phyloP scores from a whole-genome alignment of 2,888 invertebrate species.

The Agrochola macilenta region DNA sequence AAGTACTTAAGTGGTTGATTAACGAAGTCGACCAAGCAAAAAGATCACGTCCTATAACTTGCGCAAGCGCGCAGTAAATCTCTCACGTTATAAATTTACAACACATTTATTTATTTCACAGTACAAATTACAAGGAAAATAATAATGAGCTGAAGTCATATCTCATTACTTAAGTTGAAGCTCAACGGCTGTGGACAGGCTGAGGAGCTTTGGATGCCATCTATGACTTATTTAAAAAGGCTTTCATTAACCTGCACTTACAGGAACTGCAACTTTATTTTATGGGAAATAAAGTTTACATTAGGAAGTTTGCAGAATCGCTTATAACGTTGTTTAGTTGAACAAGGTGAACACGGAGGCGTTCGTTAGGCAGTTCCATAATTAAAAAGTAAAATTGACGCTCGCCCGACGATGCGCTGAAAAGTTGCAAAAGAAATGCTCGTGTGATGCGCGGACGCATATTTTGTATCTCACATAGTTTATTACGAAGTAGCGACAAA shows the following conservation, averaged over 20 bases:
- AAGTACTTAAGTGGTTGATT: slow-evolving; percentile 67
- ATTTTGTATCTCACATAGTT: slow-evolving; percentile 57
- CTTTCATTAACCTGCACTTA: slow-evolving; percentile 59
- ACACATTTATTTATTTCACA: slow-evolving; percentile 80
- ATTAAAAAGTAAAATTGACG: slow-evolving; percentile 83
- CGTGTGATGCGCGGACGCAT: slow-evolving; percentile 73
- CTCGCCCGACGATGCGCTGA: slow-evolving; percentile 78
- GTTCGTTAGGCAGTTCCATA: slow-evolving; percentile 86
- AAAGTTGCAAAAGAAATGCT: slow-evolving; percentile 76
- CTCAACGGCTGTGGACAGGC: slow-evolving; percentile 84
- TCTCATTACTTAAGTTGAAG: slow-evolving; percentile 88
- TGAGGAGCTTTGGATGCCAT: slow-evolving; percentile 79
- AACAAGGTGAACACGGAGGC: slow-evolving; percentile 73
- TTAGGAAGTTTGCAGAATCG: slow-evolving; percentile 23
- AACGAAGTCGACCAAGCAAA: slow-evolving; percentile 66
- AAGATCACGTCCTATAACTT: slow-evolving; percentile 72
- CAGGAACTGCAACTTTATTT: slow-evolving; percentile 55
- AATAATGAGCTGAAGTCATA: slow-evolving; percentile 88
- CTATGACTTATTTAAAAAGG: slow-evolving; percentile 71
- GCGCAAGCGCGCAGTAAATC: slow-evolving; percentile 78
- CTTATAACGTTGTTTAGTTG: slow-evolving; percentile 41
- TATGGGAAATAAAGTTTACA: slow-evolving; percentile 35
- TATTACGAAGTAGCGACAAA: slow-evolving; percentile 56
- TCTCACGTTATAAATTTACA: slow-evolving; percentile 81
- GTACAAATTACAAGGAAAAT: slow-evolving; percentile 84